These are phyloP conservation scores for Desmophyllum pertusum DNA, from an alignment of 92 coral and sea anemone species.

Conservation along the genomic window DNA sequence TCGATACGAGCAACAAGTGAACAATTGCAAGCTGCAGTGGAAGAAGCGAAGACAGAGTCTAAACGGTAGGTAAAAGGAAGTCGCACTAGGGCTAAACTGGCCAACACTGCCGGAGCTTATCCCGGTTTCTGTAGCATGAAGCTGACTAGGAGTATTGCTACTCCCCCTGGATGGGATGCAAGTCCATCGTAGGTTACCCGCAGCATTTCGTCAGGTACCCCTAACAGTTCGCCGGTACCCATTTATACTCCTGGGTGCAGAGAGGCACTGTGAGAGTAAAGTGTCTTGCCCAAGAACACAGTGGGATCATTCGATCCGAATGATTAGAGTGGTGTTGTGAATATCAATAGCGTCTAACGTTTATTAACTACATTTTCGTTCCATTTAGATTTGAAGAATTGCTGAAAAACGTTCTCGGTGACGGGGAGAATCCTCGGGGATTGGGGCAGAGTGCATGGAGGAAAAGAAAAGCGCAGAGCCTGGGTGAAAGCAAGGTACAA, in stretches of 20 bases:
- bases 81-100: too few relatives aligned
- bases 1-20: slow-evolving; percentile 5
- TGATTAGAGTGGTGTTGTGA: neutral
- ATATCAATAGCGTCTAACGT: neutral
- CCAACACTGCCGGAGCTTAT: too few relatives aligned
- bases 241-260: too few relatives aligned
- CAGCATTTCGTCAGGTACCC: too few relatives aligned
- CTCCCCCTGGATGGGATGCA: too few relatives aligned
- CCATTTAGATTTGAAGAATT: slow-evolving; percentile 55
- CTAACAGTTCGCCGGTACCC: too few relatives aligned
- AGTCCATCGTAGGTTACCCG: too few relatives aligned
- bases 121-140: neutral
- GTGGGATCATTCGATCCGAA: too few relatives aligned
- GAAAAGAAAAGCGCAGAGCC: slow-evolving; percentile 59
- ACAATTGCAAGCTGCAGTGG: slow-evolving; percentile 16
- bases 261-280: too few relatives aligned
- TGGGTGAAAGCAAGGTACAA: slow-evolving; percentile 51
- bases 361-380: neutral
- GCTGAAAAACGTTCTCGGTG: slow-evolving; percentile 46
- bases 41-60: slow-evolving; percentile 30
- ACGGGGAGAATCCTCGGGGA: slow-evolving; percentile 27
- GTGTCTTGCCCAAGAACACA: too few relatives aligned
- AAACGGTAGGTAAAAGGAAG: slow-evolving; percentile 40
- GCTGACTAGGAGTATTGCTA: too few relatives aligned
- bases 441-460: slow-evolving; percentile 25